Evolutionary conservation across 2,888 invertebrate species (phyloP), one percentile per base, ranked within the genome.

Genomic region (Cenopis cana): DNA sequence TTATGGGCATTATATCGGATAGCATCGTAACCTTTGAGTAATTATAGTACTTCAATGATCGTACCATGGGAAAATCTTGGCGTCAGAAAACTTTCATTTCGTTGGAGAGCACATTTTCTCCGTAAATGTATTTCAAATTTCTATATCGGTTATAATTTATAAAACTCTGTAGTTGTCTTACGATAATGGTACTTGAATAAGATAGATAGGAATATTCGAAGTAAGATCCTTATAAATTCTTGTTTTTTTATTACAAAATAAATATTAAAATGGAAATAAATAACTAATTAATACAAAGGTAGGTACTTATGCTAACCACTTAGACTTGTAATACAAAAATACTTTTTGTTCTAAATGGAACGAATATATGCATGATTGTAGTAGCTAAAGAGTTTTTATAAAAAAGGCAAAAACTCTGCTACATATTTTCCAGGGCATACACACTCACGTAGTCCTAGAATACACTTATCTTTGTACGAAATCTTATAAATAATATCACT

Each of bases 401-500:
- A 81, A 77, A 77, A 76, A 74, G 77, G 77, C 74, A 75, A 80
- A 80, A 59, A 65, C 59, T 79, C 83, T 82, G 77, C 80, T 81
- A 84, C 84, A 89, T 84, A 85, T 85, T 81, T 85, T 82, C 81
- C 81, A 81, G 80, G 77, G 81, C 79, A 82, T 80, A 82, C 83
- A 88, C 86, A 87, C 87, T 87, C 85, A 86, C 84, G 84, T 83
- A 91, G 88, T 91, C 89, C 88, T 61, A 71, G 78, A 82, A 79
- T 82, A 79, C 85, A 87, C 84, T 84, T 79, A 85, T 87, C 88
- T 91, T 91, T 90, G 89, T 90, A 92, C 88, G 87, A 81, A 86
- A 82, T 83, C 91, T 91, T 92, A 92, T 82, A 85, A 83, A 82
- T 93, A 93, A 85, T 93, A 93, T 93, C 93, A 93, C 93, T 90